A percentile compares a stretch with the other conserved stretches of the same genome.
Evolutionary conservation across 2,113 vertebrate species (phyloP).

Genomic region (Prunella himalayana): DNA sequence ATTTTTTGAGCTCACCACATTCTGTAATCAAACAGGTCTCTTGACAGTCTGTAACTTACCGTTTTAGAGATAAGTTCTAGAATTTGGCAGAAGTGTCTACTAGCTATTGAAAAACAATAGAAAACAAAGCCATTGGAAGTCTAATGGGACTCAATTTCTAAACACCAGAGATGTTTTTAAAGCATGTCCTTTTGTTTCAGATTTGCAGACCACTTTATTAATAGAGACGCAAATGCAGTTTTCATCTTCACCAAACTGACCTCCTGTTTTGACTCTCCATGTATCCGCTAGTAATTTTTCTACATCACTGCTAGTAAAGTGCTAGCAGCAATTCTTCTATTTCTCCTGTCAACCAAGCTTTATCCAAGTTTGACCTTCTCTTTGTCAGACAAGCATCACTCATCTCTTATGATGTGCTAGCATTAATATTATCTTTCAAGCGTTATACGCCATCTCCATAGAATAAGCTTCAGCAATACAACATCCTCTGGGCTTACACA

Average conservation of each 20-base stretch:
- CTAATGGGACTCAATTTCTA: not conserved
- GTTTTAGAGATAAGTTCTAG: not conserved
- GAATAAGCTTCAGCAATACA: not conserved
- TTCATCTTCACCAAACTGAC: not conserved
- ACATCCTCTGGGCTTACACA: not conserved
- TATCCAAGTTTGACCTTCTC: constrained; percentile 47
- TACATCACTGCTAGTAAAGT: constrained; percentile 10
- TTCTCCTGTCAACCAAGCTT: constrained; percentile 30
- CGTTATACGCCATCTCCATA: not conserved
- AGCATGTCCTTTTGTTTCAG: not conserved
- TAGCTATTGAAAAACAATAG: not conserved
- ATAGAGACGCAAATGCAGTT: not conserved
- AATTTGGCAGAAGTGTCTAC: not conserved
- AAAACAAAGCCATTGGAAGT: not conserved
- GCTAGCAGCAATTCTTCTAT: constrained; percentile 30
- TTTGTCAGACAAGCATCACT: constrained; percentile 43
- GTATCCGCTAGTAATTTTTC: constrained; percentile 22
- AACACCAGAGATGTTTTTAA: not conserved
- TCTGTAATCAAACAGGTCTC: not conserved
- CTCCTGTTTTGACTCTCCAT: not conserved
- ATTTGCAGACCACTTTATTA: not conserved
- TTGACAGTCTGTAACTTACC: not conserved
- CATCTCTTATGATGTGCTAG: not conserved
- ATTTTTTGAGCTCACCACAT: not conserved
- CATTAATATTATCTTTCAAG: constrained; percentile 11